Percentiles rank a stretch among this genome's conserved stretches.
Evolutionary conservation across 2,113 vertebrate genomes (phyloP).

Genomic region (Propithecus coquereli): DNA sequence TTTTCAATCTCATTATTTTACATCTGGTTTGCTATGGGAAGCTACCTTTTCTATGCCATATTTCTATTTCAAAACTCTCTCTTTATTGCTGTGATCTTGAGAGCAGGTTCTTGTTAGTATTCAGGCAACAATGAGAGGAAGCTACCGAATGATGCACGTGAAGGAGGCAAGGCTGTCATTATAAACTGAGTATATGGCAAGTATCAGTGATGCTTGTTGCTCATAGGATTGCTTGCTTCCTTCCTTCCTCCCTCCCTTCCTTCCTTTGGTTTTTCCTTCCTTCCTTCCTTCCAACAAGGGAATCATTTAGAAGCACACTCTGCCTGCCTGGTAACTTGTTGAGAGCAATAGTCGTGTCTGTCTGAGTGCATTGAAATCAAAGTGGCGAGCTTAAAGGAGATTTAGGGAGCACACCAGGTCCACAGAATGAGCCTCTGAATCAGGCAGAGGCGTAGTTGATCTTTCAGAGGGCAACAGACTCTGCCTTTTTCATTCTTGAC

Average conservation of each 20-base stretch:
- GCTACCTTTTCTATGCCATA: neutral
- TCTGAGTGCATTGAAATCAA: neutral
- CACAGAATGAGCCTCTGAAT: neutral
- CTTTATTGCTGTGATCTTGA: neutral
- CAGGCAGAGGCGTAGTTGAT: neutral
- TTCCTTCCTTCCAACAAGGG: neutral
- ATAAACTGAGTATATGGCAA: constrained; percentile 19
- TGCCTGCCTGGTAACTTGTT: neutral
- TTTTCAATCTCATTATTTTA: neutral
- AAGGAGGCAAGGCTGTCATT: neutral
- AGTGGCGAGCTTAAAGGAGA: neutral
- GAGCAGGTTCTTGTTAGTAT: constrained; percentile 34
- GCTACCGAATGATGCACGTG: neutral
- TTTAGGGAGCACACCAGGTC: neutral
- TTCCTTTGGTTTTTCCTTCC: neutral
- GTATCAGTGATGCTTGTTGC: neutral
- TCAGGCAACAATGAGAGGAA: neutral
- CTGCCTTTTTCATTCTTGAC: neutral
- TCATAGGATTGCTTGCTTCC: neutral
- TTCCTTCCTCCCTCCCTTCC: neutral
- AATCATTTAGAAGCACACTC: neutral
- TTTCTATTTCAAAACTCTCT: constrained; percentile 9
- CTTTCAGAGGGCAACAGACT: neutral
- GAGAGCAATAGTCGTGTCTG: neutral
- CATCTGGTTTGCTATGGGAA: neutral